Base-by-base conservation (phyloP, 2,888 invertebrate genomes). In the Eulithis prunata region DNA sequence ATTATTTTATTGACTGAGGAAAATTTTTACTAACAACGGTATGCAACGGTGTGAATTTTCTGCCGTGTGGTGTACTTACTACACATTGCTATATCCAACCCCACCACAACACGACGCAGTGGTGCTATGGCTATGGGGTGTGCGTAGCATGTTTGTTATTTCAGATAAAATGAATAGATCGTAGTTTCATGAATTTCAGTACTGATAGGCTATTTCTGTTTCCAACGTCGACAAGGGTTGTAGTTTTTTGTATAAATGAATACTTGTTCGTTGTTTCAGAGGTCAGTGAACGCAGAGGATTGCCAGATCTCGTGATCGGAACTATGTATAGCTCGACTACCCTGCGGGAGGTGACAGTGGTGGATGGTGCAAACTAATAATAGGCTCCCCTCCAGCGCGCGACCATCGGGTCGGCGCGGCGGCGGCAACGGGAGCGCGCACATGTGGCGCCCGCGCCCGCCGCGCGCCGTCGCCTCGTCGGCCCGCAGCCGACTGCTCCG, bases 331-430 rank as follows among this genome's bases (percentile, higher is more conserved):
- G 91, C 86, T 78, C 78, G 84, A 86, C 89, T 89, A 90, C 91
- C 91, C 91, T 82, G 91, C 92, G 91, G 92, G 92, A 93, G 92
- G 92, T 91, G 92, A 91, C 92, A 91, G 91, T 91, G 91, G 92
- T 93, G 88, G 91, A 91, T 91, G 91, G 89, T 89, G 88, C 85
- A 79, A 78, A 91, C 91, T 91, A 93, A 91, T 92, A 91, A 91
- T 92, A 92, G 91, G 83, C 90, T 90, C 92, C 91, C 93, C 91
- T 90, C 92, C 91, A 91, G 90, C 83, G 89, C 80, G 85, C 87
- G 87, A 80, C 78, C 85, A 82, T 82, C 82, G 88, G 84, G 79
- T 81, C 86, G 88, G 69, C 82, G 88, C 84, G 79, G 81, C 86
- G 88, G 69, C 62, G 68, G 69, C 62, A 66, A 62, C 68, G 69